A percentile compares a stretch with the other conserved stretches of the same genome.
phyloP scores from a whole-genome alignment of 2,113 vertebrate species.

The human (Homo sapiens) region GRCh38 chr12:77047501-77048000 shows the following conservation, averaged over 20 bases:
- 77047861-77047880: conserved; percentile 40
- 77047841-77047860: neutral
- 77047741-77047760: neutral
- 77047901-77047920: conserved; percentile 60
- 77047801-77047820: conserved; percentile 9
- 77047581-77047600: neutral
- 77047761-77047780: neutral
- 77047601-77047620: neutral
- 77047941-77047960: conserved; percentile 49
- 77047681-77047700: neutral
- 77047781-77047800: conserved; percentile 36
- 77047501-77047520: conserved; percentile 1
- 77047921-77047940: conserved; percentile 65
- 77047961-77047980: conserved; percentile 23
- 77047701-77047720: conserved; percentile 30
- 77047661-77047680: neutral
- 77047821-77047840: conserved; percentile 1
- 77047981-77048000: neutral
- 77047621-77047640: conserved; percentile 9
- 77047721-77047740: neutral
- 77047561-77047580: neutral
- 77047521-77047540: conserved; percentile 18
- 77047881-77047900: conserved; percentile 8
- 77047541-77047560: neutral
- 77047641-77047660: conserved; percentile 15